These are phyloP conservation scores for Epicauta chinensis DNA, from an alignment of 1,140 invertebrate genomes.

Conservation along the genomic window DNA sequence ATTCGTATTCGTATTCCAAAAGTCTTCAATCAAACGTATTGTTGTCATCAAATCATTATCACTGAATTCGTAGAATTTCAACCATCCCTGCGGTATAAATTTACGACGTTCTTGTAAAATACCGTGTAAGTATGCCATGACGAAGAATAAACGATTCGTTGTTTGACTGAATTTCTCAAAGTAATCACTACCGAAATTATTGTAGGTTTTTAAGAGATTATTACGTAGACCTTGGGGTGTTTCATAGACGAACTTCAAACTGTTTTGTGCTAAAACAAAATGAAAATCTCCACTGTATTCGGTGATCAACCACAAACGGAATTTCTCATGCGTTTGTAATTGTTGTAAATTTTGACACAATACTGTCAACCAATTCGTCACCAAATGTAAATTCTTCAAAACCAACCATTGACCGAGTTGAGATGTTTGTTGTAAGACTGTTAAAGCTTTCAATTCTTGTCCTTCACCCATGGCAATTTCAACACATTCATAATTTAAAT, in stretches of 20 bases:
- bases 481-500: conserved; percentile 11
- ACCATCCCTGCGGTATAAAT: conserved; percentile 81
- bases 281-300: conserved; percentile 65
- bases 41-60: conserved; percentile 76
- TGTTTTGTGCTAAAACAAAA: conserved; percentile 42
- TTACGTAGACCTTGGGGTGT: conserved; percentile 59
- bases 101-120: conserved; percentile 81
- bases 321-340: conserved; percentile 53
- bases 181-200: conserved; percentile 38
- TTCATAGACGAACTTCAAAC: conserved; percentile 80
- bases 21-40: conserved; percentile 61
- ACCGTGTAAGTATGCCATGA: conserved; percentile 77
- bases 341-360: conserved; percentile 66
- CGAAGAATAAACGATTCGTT: conserved; percentile 54
- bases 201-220: conserved; percentile 48
- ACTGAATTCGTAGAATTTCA: conserved; percentile 86
- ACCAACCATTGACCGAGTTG: conserved; percentile 58
- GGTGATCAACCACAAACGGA: conserved; percentile 70
- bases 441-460: conserved; percentile 58
- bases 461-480: conserved; percentile 43
- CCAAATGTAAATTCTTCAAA: conserved; percentile 85
- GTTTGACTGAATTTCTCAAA: conserved; percentile 32
- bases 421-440: conserved; percentile 37
- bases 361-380: conserved; percentile 66
- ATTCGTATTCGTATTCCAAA: conserved; percentile 42